phyloP scores from a whole-genome alignment of 2,113 vertebrate genomes.

The Phoenicopterus ruber region DNA sequence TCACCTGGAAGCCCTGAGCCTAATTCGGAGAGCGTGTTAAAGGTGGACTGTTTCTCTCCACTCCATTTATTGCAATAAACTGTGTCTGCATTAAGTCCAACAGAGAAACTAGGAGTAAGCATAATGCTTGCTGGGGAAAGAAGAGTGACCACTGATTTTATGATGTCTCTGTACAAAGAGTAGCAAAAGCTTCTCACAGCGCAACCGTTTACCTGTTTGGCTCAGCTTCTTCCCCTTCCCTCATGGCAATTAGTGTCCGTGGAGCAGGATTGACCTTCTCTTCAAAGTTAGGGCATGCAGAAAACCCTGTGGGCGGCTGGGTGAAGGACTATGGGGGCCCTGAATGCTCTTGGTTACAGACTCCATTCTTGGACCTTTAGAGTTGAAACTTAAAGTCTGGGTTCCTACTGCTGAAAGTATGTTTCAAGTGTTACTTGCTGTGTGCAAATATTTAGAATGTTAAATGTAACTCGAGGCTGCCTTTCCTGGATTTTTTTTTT shows the following conservation, averaged over 20 bases:
- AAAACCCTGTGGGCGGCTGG: not conserved
- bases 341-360: not conserved
- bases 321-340: not conserved
- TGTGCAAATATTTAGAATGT: not conserved
- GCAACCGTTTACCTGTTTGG: not conserved
- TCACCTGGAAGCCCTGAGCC: not conserved
- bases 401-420: not conserved
- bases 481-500: not conserved
- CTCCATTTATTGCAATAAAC: not conserved
- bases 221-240: not conserved
- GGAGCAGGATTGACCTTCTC: not conserved
- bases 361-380: not conserved
- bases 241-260: not conserved
- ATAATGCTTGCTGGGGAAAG: not conserved
- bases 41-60: not conserved
- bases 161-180: not conserved
- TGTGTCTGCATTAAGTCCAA: not conserved
- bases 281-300: not conserved
- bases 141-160: not conserved
- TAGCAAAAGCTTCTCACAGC: not conserved
- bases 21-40: accelerated
- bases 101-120: not conserved
- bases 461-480: not conserved
- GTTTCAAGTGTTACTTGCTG: not conserved
- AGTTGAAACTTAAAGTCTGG: not conserved